Percentiles rank a stretch among this genome's conserved stretches.
Evolutionary conservation across 1,140 invertebrate genomes (phyloP).

Genomic region (Diabrotica virgifera): DNA sequence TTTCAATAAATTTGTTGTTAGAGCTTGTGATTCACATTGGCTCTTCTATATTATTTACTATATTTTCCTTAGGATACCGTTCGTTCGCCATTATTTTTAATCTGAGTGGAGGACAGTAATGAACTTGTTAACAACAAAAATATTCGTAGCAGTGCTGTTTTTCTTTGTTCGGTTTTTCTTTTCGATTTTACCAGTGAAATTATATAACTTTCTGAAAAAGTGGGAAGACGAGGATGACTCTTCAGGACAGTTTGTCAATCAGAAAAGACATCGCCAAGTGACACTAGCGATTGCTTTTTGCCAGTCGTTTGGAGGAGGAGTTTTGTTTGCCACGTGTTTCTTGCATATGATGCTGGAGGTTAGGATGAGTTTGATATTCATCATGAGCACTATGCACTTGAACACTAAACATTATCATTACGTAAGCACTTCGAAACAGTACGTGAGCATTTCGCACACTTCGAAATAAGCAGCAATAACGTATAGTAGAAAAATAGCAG

Average conservation of each 20-base stretch:
- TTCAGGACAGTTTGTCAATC: slow-evolving; percentile 34
- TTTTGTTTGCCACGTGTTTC: slow-evolving; percentile 65
- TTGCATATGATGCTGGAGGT: slow-evolving; percentile 56
- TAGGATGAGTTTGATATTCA: background rate
- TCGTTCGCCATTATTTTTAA: too few species aligned
- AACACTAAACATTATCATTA: too few species aligned
- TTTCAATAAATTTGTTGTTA: too few species aligned
- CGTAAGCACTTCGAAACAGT: too few species aligned
- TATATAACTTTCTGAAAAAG: slow-evolving; percentile 37
- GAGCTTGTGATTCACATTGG: too few species aligned
- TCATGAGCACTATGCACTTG: too few species aligned
- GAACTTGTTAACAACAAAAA: slow-evolving; percentile 41
- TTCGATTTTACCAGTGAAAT: slow-evolving; percentile 45
- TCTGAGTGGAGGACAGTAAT: slow-evolving; percentile 15
- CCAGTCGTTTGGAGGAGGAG: slow-evolving; percentile 64
- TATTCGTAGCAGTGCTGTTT: slow-evolving; percentile 43
- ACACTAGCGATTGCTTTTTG: slow-evolving; percentile 43
- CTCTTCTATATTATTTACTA: too few species aligned
- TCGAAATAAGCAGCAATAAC: too few species aligned
- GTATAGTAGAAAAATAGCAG: too few species aligned
- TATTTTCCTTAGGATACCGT: too few species aligned
- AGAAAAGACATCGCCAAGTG: slow-evolving; percentile 38
- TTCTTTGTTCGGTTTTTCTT: slow-evolving; percentile 43
- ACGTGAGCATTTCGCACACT: too few species aligned
- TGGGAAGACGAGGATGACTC: slow-evolving; percentile 37